Percentiles rank a stretch among this genome's conserved stretches.
Evolutionary conservation across 2,888 invertebrate genomes (phyloP).

Genomic region (Drosophila vallismaia): DNA sequence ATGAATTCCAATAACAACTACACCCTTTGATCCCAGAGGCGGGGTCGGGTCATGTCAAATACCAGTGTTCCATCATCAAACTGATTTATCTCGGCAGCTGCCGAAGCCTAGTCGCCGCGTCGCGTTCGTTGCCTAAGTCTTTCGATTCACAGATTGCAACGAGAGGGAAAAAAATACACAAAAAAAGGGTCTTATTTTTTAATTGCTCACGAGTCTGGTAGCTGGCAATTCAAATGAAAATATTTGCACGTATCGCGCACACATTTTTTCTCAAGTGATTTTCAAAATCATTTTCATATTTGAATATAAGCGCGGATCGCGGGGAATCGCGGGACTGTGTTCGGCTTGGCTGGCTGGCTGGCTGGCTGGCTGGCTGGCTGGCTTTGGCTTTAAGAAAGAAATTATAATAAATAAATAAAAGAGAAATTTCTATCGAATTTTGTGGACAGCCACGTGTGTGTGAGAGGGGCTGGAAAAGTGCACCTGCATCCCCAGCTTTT

Average conservation of each 20-base stretch:
- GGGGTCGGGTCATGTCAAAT: conserved; percentile 13
- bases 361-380: conserved; percentile 2
- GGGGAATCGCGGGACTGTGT: conserved; percentile 1
- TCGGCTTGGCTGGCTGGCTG: conserved; percentile 2
- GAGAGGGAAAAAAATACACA: conserved; percentile 10
- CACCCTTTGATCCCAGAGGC: background rate
- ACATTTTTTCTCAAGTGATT: conserved; percentile 28
- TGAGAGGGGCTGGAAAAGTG: conserved; percentile 43
- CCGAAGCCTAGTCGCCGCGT: background rate
- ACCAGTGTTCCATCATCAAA: conserved; percentile 29
- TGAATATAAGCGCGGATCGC: conserved; percentile 16
- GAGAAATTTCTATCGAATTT: conserved; percentile 75
- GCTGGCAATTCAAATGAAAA: conserved; percentile 26
- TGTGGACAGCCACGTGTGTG: background rate
- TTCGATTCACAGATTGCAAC: conserved; percentile 28
- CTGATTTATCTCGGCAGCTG: conserved; percentile 33
- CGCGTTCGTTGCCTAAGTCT: conserved; percentile 53
- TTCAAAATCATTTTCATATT: conserved; percentile 41
- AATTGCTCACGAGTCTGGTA: conserved; percentile 57
- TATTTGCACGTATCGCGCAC: conserved; percentile 48
- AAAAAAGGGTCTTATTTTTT: conserved; percentile 43
- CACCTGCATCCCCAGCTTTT: conserved; percentile 60
- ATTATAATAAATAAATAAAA: conserved; percentile 78
- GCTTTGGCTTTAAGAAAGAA: conserved; percentile 53
- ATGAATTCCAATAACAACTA: background rate